A percentile compares a stretch with the other conserved stretches of the same genome.
Evolutionary conservation across 23 tunicate species (phyloP).

Genomic region (Styela clava): DNA sequence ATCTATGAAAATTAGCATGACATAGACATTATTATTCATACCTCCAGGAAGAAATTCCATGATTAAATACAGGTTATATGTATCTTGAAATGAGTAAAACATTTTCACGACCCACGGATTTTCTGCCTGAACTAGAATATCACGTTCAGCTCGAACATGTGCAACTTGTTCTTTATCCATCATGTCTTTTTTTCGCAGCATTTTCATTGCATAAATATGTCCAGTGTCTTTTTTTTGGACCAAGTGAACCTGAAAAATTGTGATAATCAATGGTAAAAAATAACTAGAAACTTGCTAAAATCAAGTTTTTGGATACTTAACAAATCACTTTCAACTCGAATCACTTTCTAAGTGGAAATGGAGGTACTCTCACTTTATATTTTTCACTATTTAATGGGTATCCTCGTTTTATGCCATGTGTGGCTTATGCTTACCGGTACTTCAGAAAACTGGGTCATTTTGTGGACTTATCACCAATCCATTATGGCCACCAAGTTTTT

Average conservation of each 20-base stretch:
- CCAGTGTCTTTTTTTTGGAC: conserved; percentile 99
- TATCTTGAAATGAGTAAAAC: conserved; percentile 98
- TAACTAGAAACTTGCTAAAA: too few species aligned
- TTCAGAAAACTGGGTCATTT: too few species aligned
- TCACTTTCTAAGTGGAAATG: too few species aligned
- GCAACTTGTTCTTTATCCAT: conserved; percentile 99
- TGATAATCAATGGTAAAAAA: neutral
- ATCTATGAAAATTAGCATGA: too few species aligned
- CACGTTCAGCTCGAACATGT: conserved; percentile 96
- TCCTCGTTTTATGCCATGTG: too few species aligned
- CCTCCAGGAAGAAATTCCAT: conserved; percentile 99
- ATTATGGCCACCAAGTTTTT: too few species aligned
- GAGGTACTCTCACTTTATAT: too few species aligned
- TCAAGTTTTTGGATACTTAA: too few species aligned
- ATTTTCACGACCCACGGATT: conserved; percentile 99
- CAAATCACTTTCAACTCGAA: too few species aligned
- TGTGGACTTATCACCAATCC: too few species aligned
- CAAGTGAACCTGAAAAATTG: conserved; percentile 60
- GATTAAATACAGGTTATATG: conserved; percentile 84
- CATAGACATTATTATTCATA: neutral
- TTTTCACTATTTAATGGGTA: too few species aligned
- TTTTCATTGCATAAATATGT: conserved; percentile 98
- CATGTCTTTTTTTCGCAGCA: conserved; percentile 94
- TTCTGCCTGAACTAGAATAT: conserved; percentile 96
- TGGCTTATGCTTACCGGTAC: too few species aligned